A percentile compares a stretch with the other conserved stretches of the same genome.
Evolutionary conservation across 2,113 vertebrate genomes (phyloP).

Genomic region (Pelecanoides urinatrix): DNA sequence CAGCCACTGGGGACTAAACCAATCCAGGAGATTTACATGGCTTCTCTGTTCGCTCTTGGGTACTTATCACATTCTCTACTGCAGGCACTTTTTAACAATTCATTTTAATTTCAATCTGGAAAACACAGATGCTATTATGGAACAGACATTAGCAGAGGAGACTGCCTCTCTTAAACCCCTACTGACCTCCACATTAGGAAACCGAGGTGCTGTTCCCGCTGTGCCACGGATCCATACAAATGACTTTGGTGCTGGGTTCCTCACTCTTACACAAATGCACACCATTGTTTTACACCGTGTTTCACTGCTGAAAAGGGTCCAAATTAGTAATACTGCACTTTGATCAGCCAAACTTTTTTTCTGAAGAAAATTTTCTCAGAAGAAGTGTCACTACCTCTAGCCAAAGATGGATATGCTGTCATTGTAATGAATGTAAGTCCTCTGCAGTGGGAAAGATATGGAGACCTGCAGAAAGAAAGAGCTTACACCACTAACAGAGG

Average conservation of each 20-base stretch:
- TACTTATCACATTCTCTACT: not conserved
- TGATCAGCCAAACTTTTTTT: not conserved
- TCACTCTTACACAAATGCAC: not conserved
- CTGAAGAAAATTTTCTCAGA: not conserved
- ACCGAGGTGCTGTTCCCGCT: not conserved
- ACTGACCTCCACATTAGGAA: not conserved
- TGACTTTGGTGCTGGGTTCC: not conserved
- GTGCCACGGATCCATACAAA: not conserved
- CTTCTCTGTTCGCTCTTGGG: not conserved
- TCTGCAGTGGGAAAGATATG: not conserved
- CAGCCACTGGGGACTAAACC: not conserved
- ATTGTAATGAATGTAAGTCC: fast-evolving
- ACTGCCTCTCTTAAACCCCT: not conserved
- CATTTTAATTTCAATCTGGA: not conserved
- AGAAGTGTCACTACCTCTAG: not conserved
- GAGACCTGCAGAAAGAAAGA: not conserved
- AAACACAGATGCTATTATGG: not conserved
- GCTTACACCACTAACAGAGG: not conserved
- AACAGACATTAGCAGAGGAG: not conserved
- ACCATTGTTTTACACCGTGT: not conserved
- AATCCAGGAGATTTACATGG: not conserved
- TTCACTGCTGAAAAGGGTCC: not conserved
- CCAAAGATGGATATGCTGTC: fast-evolving
- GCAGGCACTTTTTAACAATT: not conserved
- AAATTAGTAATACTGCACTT: not conserved